phyloP scores from a whole-genome alignment of 2,888 invertebrate genomes.

The Adela reaumurella region DNA sequence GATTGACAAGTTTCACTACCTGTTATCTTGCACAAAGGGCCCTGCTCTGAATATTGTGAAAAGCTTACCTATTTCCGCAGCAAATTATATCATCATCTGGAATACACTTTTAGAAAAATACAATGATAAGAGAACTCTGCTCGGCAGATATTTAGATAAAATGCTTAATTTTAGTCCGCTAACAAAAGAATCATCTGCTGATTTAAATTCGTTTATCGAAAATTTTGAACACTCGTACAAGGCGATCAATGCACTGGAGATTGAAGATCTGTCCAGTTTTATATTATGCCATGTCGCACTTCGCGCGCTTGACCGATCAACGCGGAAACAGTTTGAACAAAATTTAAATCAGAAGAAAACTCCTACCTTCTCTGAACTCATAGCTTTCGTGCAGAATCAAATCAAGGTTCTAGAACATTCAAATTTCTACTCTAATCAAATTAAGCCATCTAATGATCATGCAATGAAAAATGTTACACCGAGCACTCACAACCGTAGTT shows the following conservation, averaged over 20 bases:
- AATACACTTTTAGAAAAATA: slow-evolving; percentile 10
- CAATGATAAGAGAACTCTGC: slow-evolving; percentile 8
- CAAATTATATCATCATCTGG: slow-evolving; percentile 10
- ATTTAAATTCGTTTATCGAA: slow-evolving; percentile 5
- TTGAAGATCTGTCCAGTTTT: slow-evolving; percentile 5
- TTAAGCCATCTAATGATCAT: too few relatives aligned
- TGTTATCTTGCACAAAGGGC: slow-evolving; percentile 1
- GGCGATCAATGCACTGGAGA: slow-evolving; percentile 7
- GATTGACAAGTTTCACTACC: slow-evolving; percentile 8
- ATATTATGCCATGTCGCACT: slow-evolving; percentile 8
- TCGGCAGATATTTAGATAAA: slow-evolving; percentile 7
- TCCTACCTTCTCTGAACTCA: not conserved
- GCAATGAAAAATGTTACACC: too few relatives aligned
- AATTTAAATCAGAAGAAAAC: not conserved
- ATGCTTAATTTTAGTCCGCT: not conserved
- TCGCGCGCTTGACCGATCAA: not conserved
- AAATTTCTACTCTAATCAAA: not conserved
- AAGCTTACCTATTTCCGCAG: not conserved
- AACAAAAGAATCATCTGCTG: not conserved
- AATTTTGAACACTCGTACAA: slow-evolving; percentile 8
- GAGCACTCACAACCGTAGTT: too few relatives aligned
- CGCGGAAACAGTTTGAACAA: not conserved
- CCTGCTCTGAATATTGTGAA: not conserved
- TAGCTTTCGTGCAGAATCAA: not conserved
- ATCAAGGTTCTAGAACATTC: not conserved